These are phyloP conservation scores for Choreutis nemorana DNA, from an alignment of 2,888 invertebrate species.

Conservation along the genomic window DNA sequence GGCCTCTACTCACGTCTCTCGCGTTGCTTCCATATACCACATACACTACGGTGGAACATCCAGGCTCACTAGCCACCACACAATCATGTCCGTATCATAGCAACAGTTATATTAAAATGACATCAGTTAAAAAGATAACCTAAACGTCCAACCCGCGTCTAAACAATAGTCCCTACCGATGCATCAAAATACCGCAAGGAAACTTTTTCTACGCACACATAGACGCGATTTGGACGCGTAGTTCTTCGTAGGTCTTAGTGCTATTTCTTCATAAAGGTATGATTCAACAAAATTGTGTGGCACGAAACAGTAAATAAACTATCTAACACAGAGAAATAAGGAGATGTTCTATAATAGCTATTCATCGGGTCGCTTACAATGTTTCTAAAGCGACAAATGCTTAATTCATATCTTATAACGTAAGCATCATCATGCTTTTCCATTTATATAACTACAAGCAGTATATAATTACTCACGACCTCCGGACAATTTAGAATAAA, in stretches of 20 bases:
- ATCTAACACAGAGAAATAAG: constrained; percentile 43
- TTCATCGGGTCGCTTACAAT: constrained; percentile 31
- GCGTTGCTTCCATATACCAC: no score
- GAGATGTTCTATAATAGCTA: constrained; percentile 37
- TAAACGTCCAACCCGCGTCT: background rate
- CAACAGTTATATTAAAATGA: no score
- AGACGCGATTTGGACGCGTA: no score
- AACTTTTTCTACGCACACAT: no score
- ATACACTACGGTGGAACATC: constrained; percentile 41
- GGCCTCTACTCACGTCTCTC: no score
- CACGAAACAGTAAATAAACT: constrained; percentile 27
- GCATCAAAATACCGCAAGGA: no score
- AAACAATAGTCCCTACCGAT: background rate
- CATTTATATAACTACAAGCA: constrained; percentile 59
- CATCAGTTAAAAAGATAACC: constrained; percentile 2
- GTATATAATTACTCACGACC: constrained; percentile 55
- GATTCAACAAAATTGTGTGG: constrained; percentile 35
- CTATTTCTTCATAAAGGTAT: no score
- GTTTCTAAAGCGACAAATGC: constrained; percentile 46
- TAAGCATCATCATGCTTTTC: constrained; percentile 52
- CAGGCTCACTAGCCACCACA: constrained; percentile 24
- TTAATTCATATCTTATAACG: no score
- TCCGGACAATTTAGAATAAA: constrained; percentile 37
- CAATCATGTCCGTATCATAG: no score
- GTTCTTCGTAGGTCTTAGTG: no score